These are phyloP conservation scores for Chiloscyllium punctatum DNA, from an alignment of 2,797 vertebrate genomes.

Conservation along the genomic window DNA sequence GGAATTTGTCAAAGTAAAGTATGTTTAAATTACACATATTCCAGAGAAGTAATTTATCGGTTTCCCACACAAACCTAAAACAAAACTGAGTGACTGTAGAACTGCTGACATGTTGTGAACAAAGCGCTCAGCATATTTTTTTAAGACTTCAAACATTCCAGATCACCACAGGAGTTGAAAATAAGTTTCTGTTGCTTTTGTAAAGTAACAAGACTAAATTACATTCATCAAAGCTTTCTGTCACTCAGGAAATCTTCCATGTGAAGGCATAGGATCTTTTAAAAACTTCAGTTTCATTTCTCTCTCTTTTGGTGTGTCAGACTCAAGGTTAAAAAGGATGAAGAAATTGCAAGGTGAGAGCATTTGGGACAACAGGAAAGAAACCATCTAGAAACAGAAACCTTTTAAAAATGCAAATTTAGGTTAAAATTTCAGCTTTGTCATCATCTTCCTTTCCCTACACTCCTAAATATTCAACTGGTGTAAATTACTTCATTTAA, in stretches of 20 bases:
- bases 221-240: background rate
- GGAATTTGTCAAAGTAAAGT: background rate
- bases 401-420: background rate
- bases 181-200: background rate
- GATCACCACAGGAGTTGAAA: background rate
- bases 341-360: background rate
- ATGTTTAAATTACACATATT: background rate
- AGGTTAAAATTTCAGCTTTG: background rate
- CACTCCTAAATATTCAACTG: background rate
- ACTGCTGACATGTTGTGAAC: background rate
- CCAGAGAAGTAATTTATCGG: background rate
- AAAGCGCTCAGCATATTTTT: background rate
- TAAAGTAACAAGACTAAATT: background rate
- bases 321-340: slow-evolving; percentile 7
- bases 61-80: background rate
- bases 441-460: no score
- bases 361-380: background rate
- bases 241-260: background rate
- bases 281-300: background rate
- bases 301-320: background rate
- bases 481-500: background rate
- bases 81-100: background rate
- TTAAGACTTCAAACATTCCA: background rate
- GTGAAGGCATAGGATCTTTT: background rate
- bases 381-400: background rate